These are phyloP conservation scores for Otocyon megalotis DNA, from an alignment of 2,113 vertebrate species.

Conservation along the genomic window DNA sequence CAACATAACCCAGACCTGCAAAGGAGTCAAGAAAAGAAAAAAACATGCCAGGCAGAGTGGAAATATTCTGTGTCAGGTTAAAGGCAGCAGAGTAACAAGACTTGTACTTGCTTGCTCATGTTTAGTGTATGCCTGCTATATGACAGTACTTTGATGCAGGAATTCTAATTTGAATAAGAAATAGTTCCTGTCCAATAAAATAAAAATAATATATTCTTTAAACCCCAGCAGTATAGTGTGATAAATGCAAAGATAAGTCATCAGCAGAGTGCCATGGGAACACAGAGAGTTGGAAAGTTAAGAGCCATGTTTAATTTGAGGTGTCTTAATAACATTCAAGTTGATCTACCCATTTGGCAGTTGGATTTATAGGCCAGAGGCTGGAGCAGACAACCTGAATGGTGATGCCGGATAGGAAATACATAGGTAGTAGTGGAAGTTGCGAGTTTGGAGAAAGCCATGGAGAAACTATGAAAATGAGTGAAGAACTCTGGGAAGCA, in stretches of 20 bases:
- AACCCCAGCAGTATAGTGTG: background rate
- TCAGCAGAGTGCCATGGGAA: background rate
- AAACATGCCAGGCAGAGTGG: background rate
- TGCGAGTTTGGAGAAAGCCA: background rate
- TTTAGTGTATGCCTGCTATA: background rate
- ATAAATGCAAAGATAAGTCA: background rate
- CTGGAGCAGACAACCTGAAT: background rate
- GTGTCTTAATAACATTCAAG: background rate
- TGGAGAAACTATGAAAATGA: background rate
- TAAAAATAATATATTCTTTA: background rate
- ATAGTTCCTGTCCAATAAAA: background rate
- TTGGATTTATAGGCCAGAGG: background rate
- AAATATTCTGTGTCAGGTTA: background rate
- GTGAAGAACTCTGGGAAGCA: background rate
- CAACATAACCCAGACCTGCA: constrained; percentile 50
- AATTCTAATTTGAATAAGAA: constrained; percentile 9
- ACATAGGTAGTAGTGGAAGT: background rate
- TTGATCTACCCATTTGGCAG: background rate
- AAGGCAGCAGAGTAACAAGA: background rate
- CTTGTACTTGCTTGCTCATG: background rate
- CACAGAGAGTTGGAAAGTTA: background rate
- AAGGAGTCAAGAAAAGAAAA: constrained; percentile 21
- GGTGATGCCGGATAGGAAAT: background rate
- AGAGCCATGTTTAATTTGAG: background rate
- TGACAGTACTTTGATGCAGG: background rate